Conservation (phyloP, 2,797 vertebrate species). For the Onychomys torridus region DNA sequence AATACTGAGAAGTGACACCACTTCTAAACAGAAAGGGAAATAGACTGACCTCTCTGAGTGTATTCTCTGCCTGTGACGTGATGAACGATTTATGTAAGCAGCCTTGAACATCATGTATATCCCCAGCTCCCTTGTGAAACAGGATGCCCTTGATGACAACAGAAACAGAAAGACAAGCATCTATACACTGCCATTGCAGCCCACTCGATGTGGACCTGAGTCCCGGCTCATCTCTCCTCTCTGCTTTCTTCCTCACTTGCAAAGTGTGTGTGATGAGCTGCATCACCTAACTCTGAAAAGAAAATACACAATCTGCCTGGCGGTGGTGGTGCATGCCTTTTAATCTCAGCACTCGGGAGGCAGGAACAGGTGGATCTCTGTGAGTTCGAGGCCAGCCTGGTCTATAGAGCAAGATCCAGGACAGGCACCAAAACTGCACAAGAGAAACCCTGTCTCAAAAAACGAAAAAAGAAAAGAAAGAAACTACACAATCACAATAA, state of each 20-base stretch:
- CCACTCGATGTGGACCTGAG: background rate
- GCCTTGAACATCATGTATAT: slow-evolving; percentile 36
- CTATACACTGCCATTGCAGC: background rate
- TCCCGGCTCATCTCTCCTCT: background rate
- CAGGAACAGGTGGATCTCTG: too few relatives aligned
- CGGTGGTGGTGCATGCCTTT: too few relatives aligned
- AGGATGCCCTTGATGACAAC: slow-evolving; percentile 10
- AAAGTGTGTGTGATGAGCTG: background rate
- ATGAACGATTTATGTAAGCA: slow-evolving; percentile 37
- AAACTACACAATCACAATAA: background rate
- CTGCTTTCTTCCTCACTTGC: background rate
- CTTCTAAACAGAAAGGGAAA: slow-evolving; percentile 68
- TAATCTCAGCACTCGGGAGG: too few relatives aligned
- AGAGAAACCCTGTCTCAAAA: too few relatives aligned
- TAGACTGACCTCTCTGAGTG: background rate
- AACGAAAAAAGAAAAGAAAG: background rate
- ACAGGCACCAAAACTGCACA: too few relatives aligned
- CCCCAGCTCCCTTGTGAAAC: background rate
- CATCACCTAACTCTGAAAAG: background rate
- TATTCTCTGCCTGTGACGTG: background rate
- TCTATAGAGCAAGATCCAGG: too few relatives aligned
- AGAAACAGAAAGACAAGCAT: background rate
- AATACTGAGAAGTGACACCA: slow-evolving; percentile 66
- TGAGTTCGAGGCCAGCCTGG: too few relatives aligned
- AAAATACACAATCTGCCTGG: background rate